These are phyloP conservation scores for Erannis defoliaria DNA, from an alignment of 2,888 invertebrate species.

Conservation along the genomic window DNA sequence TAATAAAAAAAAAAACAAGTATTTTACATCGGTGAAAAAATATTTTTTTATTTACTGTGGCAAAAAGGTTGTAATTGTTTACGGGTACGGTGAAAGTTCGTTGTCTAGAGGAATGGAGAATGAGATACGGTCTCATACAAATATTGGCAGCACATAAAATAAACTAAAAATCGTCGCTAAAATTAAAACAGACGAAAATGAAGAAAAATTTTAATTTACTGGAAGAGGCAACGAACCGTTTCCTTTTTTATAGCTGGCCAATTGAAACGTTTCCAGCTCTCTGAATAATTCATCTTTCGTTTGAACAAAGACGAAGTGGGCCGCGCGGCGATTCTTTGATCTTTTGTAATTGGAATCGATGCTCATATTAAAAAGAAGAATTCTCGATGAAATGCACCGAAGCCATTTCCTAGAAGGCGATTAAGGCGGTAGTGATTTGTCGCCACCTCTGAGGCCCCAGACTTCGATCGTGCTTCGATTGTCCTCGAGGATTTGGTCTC, in stretches of 20 bases:
- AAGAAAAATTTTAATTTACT: conserved; percentile 84
- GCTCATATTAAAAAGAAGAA: conserved; percentile 86
- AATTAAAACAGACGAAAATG: conserved; percentile 76
- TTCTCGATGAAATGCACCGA: conserved; percentile 84
- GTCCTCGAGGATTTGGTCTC: conserved; percentile 41
- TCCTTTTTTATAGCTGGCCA: conserved; percentile 86
- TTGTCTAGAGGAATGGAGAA: too few relatives aligned
- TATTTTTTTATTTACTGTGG: too few relatives aligned
- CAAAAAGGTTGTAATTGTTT: too few relatives aligned
- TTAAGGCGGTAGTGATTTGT: conserved; percentile 76
- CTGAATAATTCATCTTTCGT: conserved; percentile 87
- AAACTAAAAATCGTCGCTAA: conserved; percentile 51
- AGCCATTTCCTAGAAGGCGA: conserved; percentile 81
- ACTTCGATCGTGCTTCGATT: conserved; percentile 41
- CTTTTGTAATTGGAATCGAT: conserved; percentile 87
- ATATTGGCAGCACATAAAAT: conserved; percentile 4
- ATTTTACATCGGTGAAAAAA: too few relatives aligned
- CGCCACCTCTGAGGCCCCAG: conserved; percentile 51
- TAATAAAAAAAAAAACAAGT: too few relatives aligned
- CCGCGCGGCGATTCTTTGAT: conserved; percentile 87
- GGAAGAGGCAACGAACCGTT: conserved; percentile 85
- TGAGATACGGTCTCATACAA: background rate
- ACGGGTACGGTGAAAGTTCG: too few relatives aligned
- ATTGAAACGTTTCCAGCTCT: conserved; percentile 87
- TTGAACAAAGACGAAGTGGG: conserved; percentile 87